Evolutionary conservation across 2,888 invertebrate genomes (phyloP), one percentile per base, ranked within the genome.

Genomic region (Ethmia dodecea): DNA sequence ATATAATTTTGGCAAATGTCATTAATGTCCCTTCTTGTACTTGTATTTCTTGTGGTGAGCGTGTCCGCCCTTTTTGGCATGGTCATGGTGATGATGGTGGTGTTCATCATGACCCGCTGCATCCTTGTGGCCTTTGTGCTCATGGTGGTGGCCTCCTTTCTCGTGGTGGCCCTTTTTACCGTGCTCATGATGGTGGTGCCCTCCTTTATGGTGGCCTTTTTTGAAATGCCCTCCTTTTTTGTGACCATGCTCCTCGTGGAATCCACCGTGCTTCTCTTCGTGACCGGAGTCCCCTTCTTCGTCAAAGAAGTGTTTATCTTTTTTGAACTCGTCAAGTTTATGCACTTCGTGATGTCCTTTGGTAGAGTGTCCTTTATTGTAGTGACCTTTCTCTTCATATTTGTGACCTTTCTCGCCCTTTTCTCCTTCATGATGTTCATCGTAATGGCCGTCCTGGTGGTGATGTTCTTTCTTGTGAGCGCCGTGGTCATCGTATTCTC

Each of bases 341-440:
- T 95, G 94, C 5, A 94, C 88, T 66, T 94, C 92, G 64, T 95
- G 95, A 49, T 94, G 93, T 37, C 95, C 94, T 70, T 95, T 93
- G 49, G 94, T 95, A 43, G 92, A 92, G 75, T 95, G 94, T 0
- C 95, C 95, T 61, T 95, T 95, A 44, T 93, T 93, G 69, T 92
- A 94, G 49, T 90, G 89, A 6, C 94, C 94, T 42, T 90, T 89
- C 52, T 91, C 90, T 47, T 86, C 89, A 55, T 88, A 90, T 54
- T 89, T 89, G 56, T 90, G 90, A 0, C 90, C 90, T 46, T 91
- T 90, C 50, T 90, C 90, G 5, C 91, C 91, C 47, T 91, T 91
- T 47, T 91, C 89, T 3, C 89, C 91, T 43, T 89, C 88, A 54
- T 91, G 89, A 41, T 90, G 88, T 50, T 90, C 89, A 25, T 88